Base-by-base conservation (phyloP, 2,113 vertebrate genomes). In the Petrocephalus zakoni region DNA sequence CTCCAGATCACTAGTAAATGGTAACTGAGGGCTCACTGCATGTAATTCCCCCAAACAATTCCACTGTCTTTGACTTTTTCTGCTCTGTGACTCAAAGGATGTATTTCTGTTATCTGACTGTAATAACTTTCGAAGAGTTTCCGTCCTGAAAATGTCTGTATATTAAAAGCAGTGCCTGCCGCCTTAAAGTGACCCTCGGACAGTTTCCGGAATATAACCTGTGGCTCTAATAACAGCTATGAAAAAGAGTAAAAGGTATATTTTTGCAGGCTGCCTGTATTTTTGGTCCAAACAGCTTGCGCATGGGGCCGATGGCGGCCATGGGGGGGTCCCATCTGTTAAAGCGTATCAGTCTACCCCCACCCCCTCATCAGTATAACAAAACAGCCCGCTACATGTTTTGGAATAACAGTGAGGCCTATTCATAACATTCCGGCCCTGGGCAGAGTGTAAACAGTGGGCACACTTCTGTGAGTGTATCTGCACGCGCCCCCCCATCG, bases 381-480 rank as follows among this genome's bases (percentile, higher is more conserved):
- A 91, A 91, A 91, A 95, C 93, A 94, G 92, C 93, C 90, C 88
- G 78, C 37, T 49, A 51, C 90, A 90, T 95, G 95, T 96, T 95
- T 95, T 87, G 93, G 72, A 92, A 94, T 94, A 95, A 94, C 94
- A 94, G 92, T 7, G 15, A 91, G 89, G 89, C 87, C 89, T 92
- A 91, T 93, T 93, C 90, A 91, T 46, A 7, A 47, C 37, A 89
- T 90, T 90, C 92, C 42, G 46, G 64, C 25, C 88, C 0, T 42
- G 19, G 82, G 91, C 90, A 92, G 94, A 93, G 90, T 89, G 89
- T 94, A 91, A 94, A 94, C 93, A 93, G 87, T 90, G 93, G 25
- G 90, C 94, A 93, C 95, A 92, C 95, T 94, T 91, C 89, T 88
- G 10, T 47, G 34, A 52, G 25, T 22, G 22, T 5, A 34, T 51